These are phyloP conservation scores for Emmelina monodactyla DNA, from an alignment of 2,888 invertebrate genomes.

Conservation along the genomic window DNA sequence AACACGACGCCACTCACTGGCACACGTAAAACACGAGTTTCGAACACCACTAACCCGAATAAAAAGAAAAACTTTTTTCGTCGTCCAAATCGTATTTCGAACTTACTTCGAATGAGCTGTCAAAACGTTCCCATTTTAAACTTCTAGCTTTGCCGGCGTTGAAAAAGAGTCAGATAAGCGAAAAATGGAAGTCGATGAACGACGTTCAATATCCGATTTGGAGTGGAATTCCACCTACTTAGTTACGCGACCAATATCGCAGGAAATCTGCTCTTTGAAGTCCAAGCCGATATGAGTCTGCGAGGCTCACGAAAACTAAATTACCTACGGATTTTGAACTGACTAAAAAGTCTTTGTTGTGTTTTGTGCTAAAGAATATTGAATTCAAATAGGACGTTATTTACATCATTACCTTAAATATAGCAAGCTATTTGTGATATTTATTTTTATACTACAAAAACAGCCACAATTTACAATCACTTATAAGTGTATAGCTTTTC, in stretches of 20 bases:
- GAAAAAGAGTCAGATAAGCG: not conserved
- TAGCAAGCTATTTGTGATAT: too few species aligned
- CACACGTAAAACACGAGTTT: not conserved
- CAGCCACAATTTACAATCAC: too few species aligned
- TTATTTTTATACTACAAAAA: too few species aligned
- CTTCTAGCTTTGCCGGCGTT: not conserved
- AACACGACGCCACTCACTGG: constrained; percentile 2
- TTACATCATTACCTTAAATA: too few species aligned
- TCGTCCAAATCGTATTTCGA: not conserved
- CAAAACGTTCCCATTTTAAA: constrained; percentile 1
- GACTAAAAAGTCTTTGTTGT: too few species aligned
- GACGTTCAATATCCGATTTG: not conserved
- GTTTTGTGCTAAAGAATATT: too few species aligned
- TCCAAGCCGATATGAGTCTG: too few species aligned
- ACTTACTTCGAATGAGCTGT: not conserved
- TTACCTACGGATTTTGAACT: too few species aligned
- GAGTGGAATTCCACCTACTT: not conserved
- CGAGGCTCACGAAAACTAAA: too few species aligned
- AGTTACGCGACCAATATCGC: not conserved
- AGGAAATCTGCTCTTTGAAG: not conserved
- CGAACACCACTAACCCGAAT: not conserved
- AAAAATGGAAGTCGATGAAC: not conserved
- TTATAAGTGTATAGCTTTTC: too few species aligned
- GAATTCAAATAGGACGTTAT: too few species aligned
- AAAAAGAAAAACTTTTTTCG: too few species aligned